Base-by-base conservation (phyloP, 2,797 vertebrate genomes). In the Arrhamphus sclerolepis region DNA sequence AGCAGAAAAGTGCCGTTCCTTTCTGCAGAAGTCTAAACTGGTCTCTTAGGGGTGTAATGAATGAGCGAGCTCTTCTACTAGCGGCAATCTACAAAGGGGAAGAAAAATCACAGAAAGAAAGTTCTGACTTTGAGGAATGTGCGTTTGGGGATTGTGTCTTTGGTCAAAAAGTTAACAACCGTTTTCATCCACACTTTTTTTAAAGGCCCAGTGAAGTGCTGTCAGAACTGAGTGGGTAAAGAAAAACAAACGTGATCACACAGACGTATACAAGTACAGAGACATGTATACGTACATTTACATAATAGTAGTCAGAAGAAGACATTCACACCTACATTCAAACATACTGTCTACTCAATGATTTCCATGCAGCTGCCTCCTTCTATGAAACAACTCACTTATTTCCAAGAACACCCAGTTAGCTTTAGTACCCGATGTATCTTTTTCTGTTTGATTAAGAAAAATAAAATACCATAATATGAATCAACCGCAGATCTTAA, bases 141-240 rank as follows among this genome's bases (percentile, higher is more conserved):
- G 34, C 49, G n/a, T 71, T 64, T 18, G 24, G 57, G 58, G 57
- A 38, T 50, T 1, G 4, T n/a, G 51, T 42, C 60, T 70, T 68
- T 61, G 56, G 65, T 67, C 55, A 44, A 52, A 70, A 75, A 78
- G 41, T 70, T 64, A 56, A 64, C 71, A 51, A n/a, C 24, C 8
- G 75, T 80, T 77, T 85, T 79, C 52, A 20, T 4, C 7, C 13
- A 14, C 50, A 43, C 1, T 38, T 75, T 26, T 38, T 75, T 26
- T 39, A 11, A 76, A 54, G 43, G 40, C 10, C 7, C 46, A 29
- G 5, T 8, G 26, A 3, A 48, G 46, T 19, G 34, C 42, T 34
- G 8, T 48, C 40, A 7, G 53, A 6, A 44, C 20, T 41, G 46
- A 50, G 24, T 41, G 48, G 20, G 0, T 48, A 21, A 14, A 49